Percentiles rank a stretch among this genome's conserved stretches.
phyloP scores from a whole-genome alignment of 2,797 vertebrate species.

The Periophthalmus magnuspinnatus region DNA sequence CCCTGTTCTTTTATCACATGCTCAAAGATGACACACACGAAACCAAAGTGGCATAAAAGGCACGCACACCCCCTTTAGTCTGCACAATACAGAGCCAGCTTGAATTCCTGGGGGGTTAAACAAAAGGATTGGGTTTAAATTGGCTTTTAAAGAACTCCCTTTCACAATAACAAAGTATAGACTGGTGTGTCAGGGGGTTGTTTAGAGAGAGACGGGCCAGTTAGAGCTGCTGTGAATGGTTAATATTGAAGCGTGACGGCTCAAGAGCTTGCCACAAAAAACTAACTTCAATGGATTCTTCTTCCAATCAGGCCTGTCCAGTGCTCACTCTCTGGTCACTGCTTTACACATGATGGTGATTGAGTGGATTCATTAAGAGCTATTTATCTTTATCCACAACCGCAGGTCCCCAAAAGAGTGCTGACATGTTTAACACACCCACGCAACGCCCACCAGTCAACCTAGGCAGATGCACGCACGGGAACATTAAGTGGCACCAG shows the following conservation, averaged over 20 bases:
- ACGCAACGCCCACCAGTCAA: conserved; percentile 35
- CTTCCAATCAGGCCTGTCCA: conserved; percentile 64
- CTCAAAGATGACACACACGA: conserved; percentile 38
- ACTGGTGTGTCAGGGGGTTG: conserved; percentile 58
- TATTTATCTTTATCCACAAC: conserved; percentile 69
- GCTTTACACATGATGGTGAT: conserved; percentile 75
- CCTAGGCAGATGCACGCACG: conserved; percentile 45
- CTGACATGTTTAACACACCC: conserved; percentile 59
- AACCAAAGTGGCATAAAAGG: conserved; percentile 33
- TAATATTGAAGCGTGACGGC: conserved; percentile 69
- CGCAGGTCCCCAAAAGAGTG: conserved; percentile 53
- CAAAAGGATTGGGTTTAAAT: conserved; percentile 64
- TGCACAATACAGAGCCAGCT: conserved; percentile 49
- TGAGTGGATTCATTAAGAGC: conserved; percentile 72
- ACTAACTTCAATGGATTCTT: conserved; percentile 55
- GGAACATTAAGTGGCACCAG: conserved; percentile 25
- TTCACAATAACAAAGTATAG: conserved; percentile 56
- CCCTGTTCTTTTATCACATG: conserved; percentile 59
- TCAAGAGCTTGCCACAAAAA: conserved; percentile 52
- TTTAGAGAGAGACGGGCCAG: conserved; percentile 53
- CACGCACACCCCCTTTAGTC: conserved; percentile 14
- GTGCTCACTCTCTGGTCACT: conserved; percentile 64
- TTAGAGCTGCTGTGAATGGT: conserved; percentile 64
- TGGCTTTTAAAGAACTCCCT: conserved; percentile 70
- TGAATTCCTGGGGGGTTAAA: conserved; percentile 61